Base-by-base conservation (phyloP, 2,797 vertebrate genomes). In the Huso huso region DNA sequence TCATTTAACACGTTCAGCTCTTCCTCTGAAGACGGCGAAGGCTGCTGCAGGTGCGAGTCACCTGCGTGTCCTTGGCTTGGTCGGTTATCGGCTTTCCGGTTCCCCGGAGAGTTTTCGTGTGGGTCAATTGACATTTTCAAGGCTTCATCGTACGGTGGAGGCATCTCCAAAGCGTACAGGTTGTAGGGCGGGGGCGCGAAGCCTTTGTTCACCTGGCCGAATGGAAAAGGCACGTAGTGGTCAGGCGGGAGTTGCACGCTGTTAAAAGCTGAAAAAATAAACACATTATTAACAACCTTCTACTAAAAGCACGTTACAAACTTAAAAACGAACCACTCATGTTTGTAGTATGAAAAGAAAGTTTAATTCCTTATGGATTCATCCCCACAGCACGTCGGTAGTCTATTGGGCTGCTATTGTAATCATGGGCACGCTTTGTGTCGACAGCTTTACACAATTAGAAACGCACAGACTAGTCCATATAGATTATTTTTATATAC, bases 61-160 rank as follows among this genome's bases (percentile, higher is more conserved):
- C 60, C 3, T 4, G 13, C 10, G 9, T 11, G 6, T 48, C 59
- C 23, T 6, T 71, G 70, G 0, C 62, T 70, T 8, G 74, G 62
- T 13, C 62, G 62, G 52, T 73, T 67, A 8, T 6, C 69, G 1
- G 66, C 62, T 71, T 79, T 85, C 69, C 69, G 78, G 66, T 63
- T 69, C 9, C 55, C 60, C 10, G 0, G 5, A 0, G 63, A 57
- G 10, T 62, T 72, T 6, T 6, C 7, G 11, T 48, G 51, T 6
- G 77, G 77, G 0, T 18, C 52, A 7, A 8, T 15, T 4, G 77
- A 75, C 82, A 77, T 89, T 63, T 79, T 83, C 66, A 90, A 48
- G 4, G 76, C 89, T 71, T 90, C 88, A 0, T 91, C 85, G 0
- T 91, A 90, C 60, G 86, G 82, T 1, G 90, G 89, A 0, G 84